These are phyloP conservation scores for Holocentrus rufus DNA, from an alignment of 2,797 vertebrate genomes.

Conservation along the genomic window DNA sequence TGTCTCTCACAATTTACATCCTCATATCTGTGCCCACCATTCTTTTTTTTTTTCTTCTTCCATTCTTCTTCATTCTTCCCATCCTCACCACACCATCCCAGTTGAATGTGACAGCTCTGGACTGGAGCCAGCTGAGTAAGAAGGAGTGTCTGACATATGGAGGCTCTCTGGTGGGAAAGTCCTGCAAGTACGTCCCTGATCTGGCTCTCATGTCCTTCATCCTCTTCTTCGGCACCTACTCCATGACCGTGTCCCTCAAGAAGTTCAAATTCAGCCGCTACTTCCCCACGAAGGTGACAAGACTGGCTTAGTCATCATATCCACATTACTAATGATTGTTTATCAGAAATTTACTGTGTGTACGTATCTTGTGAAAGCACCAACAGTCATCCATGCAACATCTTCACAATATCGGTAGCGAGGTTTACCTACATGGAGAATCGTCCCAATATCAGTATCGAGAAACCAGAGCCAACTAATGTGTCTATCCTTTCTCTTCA, in stretches of 20 bases:
- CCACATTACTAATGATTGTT: too few species aligned
- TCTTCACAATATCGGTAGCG: too few species aligned
- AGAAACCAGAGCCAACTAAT: too few species aligned
- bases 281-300: constrained; percentile 95
- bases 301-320: background rate
- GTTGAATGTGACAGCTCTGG: constrained; percentile 95
- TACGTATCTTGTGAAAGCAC: too few species aligned
- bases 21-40: constrained; percentile 6
- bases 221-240: constrained; percentile 98
- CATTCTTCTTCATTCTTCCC: constrained; percentile 25
- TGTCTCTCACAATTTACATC: background rate
- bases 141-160: constrained; percentile 95
- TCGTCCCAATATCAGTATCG: too few species aligned
- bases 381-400: too few species aligned
- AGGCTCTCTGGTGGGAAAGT: constrained; percentile 89
- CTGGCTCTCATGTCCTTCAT: constrained; percentile 99
- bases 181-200: constrained; percentile 92
- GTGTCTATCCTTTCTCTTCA: constrained; percentile 1
- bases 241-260: constrained; percentile 94
- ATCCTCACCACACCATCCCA: constrained; percentile 71
- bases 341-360: too few species aligned
- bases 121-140: constrained; percentile 97
- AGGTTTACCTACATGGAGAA: too few species aligned
- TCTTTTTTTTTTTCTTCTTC: constrained; percentile 13
- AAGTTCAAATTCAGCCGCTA: constrained; percentile 98